Conservation (phyloP, 1,140 invertebrate species). For the Sminthurides bifidus region DNA sequence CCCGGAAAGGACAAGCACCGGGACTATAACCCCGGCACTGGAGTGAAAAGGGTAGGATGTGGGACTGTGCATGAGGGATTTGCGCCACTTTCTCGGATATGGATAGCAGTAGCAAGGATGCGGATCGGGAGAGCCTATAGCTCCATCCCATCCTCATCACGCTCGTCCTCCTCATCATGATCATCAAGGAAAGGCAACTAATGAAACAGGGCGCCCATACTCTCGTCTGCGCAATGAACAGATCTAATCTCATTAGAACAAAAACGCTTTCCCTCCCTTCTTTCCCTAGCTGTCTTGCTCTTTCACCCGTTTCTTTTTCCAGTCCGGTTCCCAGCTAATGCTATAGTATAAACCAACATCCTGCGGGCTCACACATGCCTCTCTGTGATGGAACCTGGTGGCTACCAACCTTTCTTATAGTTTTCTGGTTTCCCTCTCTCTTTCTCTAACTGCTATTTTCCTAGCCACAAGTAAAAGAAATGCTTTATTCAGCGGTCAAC, state of each 20-base stretch:
- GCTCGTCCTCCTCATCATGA: constrained; percentile 15
- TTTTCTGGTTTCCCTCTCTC: neutral
- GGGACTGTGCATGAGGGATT: neutral
- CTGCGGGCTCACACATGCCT: no score
- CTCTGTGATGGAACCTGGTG: no score
- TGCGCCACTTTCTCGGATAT: neutral
- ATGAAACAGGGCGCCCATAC: constrained; percentile 25
- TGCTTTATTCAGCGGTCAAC: no score
- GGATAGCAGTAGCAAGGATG: no score
- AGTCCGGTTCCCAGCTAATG: constrained; percentile 7
- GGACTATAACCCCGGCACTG: constrained; percentile 6
- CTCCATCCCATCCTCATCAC: no score
- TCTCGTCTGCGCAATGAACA: constrained; percentile 30
- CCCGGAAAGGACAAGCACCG: neutral
- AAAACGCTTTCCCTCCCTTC: constrained; percentile 18
- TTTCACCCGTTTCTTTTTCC: constrained; percentile 2
- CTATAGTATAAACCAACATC: no score
- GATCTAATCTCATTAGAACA: constrained; percentile 32
- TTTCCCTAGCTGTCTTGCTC: neutral
- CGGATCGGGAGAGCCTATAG: no score
- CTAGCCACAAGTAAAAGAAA: no score
- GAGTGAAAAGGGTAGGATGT: no score
- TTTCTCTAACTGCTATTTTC: no score
- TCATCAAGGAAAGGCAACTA: constrained; percentile 25
- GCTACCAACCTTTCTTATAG: constrained; percentile 1